phyloP scores from a whole-genome alignment of 2,797 vertebrate genomes.

The Scarus forsteni region DNA sequence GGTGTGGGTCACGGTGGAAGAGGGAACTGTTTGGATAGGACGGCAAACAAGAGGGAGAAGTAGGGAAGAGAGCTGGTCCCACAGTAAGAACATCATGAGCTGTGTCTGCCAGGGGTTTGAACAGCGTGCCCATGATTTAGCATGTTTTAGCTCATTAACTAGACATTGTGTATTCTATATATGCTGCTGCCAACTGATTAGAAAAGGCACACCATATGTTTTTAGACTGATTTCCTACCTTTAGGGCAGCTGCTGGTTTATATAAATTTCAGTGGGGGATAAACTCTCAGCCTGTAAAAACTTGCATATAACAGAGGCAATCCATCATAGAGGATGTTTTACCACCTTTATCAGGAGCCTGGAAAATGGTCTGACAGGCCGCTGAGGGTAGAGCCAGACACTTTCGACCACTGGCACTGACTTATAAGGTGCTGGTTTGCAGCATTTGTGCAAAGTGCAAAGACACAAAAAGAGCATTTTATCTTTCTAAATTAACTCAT shows the following conservation, averaged over 20 bases:
- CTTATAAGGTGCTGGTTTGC: no score
- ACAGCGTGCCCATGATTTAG: slow-evolving; percentile 23
- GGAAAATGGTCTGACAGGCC: not conserved
- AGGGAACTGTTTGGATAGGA: slow-evolving; percentile 69
- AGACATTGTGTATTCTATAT: not conserved
- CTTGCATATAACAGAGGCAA: slow-evolving; percentile 1
- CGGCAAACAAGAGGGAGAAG: slow-evolving; percentile 41
- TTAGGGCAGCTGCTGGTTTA: slow-evolving; percentile 17
- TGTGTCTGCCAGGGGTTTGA: slow-evolving; percentile 24
- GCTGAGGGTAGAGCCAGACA: no score
- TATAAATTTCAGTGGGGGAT: slow-evolving; percentile 14
- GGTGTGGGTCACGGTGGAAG: slow-evolving; percentile 67
- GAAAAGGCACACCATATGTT: slow-evolving; percentile 28
- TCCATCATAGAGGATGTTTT: slow-evolving; percentile 16
- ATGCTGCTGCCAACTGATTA: slow-evolving; percentile 23
- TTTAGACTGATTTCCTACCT: slow-evolving; percentile 26
- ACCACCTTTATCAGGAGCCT: slow-evolving; percentile 12
- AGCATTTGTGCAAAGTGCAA: no score
- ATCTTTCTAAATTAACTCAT: no score
- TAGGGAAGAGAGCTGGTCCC: slow-evolving; percentile 48
- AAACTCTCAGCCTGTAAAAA: slow-evolving; percentile 15
- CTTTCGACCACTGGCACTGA: no score
- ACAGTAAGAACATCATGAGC: slow-evolving; percentile 33
- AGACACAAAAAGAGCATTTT: no score
- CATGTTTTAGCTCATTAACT: slow-evolving; percentile 29